Conservation (phyloP, 53 echinoderm and acorn worm species). For the Holothuria scabra region DNA sequence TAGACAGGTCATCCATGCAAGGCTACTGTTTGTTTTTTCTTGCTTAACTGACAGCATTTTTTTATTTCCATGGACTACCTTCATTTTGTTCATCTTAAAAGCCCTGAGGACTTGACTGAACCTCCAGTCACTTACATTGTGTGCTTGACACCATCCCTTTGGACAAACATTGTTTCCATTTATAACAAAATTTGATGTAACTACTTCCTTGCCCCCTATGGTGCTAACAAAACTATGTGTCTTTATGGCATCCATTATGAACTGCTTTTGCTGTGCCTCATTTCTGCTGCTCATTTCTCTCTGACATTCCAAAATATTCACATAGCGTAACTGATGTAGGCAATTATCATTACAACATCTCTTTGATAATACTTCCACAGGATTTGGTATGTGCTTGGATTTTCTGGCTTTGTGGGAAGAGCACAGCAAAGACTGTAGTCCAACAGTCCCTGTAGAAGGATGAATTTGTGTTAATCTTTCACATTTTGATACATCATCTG, state of each 20-base stretch:
- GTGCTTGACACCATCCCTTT: background rate
- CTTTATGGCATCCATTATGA: background rate
- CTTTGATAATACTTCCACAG: background rate
- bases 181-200: background rate
- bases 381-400: background rate
- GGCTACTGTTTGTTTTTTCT: background rate
- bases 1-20: background rate
- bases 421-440: too few species aligned
- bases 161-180: background rate
- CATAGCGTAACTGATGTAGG: background rate
- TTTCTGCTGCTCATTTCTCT: background rate
- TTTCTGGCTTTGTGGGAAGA: too few species aligned
- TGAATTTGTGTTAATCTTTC: too few species aligned
- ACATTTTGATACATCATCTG: too few species aligned
- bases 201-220: background rate
- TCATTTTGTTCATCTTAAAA: background rate
- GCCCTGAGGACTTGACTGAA: background rate
- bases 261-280: background rate
- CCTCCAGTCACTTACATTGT: constrained; percentile 7
- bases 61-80: background rate
- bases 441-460: too few species aligned
- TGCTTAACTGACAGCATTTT: background rate
- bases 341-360: constrained; percentile 3
- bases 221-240: background rate
- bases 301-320: background rate